These are phyloP conservation scores for Urechis unicinctus DNA, from an alignment of 2,888 invertebrate genomes.

Conservation along the genomic window DNA sequence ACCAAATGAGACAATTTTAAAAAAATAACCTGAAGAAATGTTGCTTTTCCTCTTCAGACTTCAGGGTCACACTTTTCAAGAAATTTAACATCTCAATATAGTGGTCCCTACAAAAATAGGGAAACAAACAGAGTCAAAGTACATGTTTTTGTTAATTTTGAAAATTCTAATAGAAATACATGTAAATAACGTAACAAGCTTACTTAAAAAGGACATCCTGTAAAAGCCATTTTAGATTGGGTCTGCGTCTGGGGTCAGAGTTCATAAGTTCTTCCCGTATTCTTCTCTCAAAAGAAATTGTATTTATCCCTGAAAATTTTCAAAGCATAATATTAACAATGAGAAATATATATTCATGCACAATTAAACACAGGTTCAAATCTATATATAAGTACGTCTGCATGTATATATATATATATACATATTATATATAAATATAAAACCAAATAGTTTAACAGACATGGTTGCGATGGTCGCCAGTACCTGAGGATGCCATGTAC, in stretches of 20 bases:
- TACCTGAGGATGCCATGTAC: conserved; percentile 26
- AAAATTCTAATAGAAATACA: too few relatives aligned
- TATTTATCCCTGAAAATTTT: conserved; percentile 29
- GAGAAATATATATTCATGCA: too few relatives aligned
- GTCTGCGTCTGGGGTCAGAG: conserved; percentile 61
- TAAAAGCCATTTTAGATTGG: conserved; percentile 59
- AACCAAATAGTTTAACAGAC: not conserved
- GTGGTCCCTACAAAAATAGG: conserved; percentile 71
- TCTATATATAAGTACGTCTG: too few relatives aligned
- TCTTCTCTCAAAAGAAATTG: conserved; percentile 35
- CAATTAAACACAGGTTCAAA: too few relatives aligned
- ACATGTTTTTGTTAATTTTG: not conserved
- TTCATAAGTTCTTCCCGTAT: conserved; percentile 67
- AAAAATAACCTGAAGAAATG: conserved; percentile 76
- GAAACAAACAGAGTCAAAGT: conserved; percentile 1
- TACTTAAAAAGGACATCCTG: conserved; percentile 39
- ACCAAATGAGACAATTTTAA: too few relatives aligned
- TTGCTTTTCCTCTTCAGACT: conserved; percentile 68
- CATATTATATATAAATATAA: too few relatives aligned
- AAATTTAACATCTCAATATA: conserved; percentile 78
- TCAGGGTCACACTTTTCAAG: conserved; percentile 73
- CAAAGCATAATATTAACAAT: too few relatives aligned
- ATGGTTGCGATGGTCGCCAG: not conserved
- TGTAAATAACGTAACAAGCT: conserved; percentile 1
- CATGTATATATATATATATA: too few relatives aligned